Evolutionary conservation across 2,113 vertebrate genomes (phyloP).

Genomic region (Istiophorus platypterus): DNA sequence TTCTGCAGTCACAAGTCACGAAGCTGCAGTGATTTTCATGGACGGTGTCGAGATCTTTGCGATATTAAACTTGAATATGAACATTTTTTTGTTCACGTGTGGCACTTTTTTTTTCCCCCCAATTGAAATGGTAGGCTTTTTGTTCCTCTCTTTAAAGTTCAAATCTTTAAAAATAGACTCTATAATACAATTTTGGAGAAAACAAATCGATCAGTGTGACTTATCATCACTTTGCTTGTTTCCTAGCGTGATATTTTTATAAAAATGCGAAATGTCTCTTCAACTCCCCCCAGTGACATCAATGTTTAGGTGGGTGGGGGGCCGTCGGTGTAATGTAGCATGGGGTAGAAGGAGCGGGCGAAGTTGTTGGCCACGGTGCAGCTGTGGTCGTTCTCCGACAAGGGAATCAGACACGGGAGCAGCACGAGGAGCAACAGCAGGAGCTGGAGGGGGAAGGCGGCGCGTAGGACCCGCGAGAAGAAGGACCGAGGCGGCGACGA

Average conservation of each 20-base stretch:
- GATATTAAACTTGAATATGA: neutral
- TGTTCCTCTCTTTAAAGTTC: neutral
- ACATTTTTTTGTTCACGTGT: neutral
- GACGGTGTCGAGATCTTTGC: neutral
- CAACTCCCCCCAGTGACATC: too few species aligned
- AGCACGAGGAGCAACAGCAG: conserved; percentile 91
- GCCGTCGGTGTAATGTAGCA: conserved; percentile 93
- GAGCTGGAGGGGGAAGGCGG: conserved; percentile 90
- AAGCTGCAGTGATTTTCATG: too few species aligned
- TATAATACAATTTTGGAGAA: neutral
- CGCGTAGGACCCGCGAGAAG: conserved; percentile 88
- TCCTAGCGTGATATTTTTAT: too few species aligned
- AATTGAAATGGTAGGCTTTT: neutral
- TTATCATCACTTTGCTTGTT: too few species aligned
- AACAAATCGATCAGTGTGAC: too few species aligned
- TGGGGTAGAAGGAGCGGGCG: conserved; percentile 92
- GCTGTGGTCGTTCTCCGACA: conserved; percentile 88
- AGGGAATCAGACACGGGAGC: conserved; percentile 89
- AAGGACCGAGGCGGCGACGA: conserved; percentile 84
- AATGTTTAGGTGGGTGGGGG: conserved; percentile 91
- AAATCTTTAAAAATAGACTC: conserved; percentile 12
- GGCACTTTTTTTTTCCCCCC: too few species aligned
- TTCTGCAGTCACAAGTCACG: too few species aligned
- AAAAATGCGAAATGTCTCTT: too few species aligned
- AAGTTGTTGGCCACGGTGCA: conserved; percentile 94